Evolutionary conservation across 2,113 vertebrate species (phyloP).

Genomic region (Acanthochromis polyacanthus): DNA sequence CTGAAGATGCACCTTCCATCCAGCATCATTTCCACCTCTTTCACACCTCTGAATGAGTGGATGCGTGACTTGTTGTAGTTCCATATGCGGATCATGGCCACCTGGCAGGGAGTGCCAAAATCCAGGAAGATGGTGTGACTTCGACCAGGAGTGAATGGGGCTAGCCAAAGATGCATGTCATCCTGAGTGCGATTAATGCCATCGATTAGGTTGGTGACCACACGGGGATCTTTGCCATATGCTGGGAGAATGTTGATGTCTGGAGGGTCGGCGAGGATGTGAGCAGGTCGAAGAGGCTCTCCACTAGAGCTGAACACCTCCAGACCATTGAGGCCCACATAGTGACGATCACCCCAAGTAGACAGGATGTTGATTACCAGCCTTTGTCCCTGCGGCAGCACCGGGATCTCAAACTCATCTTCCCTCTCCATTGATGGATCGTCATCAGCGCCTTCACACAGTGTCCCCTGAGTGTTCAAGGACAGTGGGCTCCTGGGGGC

Average conservation of each 20-base stretch:
- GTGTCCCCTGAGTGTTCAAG: conserved; percentile 55
- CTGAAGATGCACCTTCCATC: conserved; percentile 91
- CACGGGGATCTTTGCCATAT: conserved; percentile 91
- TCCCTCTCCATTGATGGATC: conserved; percentile 71
- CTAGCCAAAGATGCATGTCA: conserved; percentile 98
- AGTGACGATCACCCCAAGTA: conserved; percentile 98
- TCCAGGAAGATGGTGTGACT: conserved; percentile 89
- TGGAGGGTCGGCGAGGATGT: conserved; percentile 90
- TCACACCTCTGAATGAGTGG: conserved; percentile 94
- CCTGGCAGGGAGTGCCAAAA: conserved; percentile 86
- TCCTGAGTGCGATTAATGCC: conserved; percentile 95
- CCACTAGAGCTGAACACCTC: conserved; percentile 94
- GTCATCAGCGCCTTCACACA: conserved; percentile 71
- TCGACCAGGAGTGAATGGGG: conserved; percentile 91
- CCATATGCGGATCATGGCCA: conserved; percentile 97
- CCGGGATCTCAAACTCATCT: conserved; percentile 92
- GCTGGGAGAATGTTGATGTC: conserved; percentile 95
- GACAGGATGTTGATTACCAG: conserved; percentile 91
- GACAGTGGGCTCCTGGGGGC: conserved; percentile 46
- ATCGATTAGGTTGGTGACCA: conserved; percentile 90
- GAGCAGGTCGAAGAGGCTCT: conserved; percentile 85
- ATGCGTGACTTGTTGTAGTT: conserved; percentile 99
- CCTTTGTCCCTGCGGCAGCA: conserved; percentile 90
- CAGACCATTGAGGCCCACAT: conserved; percentile 95
- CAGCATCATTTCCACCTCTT: conserved; percentile 91